phyloP scores from a whole-genome alignment of 2,113 vertebrate genomes.

The Crypturellus undulatus region DNA sequence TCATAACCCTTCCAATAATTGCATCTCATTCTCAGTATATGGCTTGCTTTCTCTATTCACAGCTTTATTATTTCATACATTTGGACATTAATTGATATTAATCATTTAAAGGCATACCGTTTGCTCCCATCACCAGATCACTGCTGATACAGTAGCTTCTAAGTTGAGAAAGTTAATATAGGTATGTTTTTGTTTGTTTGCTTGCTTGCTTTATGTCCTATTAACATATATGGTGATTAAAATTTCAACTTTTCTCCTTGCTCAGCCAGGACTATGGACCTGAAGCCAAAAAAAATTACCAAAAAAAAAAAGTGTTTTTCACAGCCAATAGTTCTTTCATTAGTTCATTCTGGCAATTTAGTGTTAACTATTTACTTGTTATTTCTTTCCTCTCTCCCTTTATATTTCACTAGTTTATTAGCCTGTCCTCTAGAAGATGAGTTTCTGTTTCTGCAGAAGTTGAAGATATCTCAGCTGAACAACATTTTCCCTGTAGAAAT shows the following conservation, averaged over 20 bases:
- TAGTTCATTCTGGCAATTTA: neutral
- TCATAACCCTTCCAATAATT: neutral
- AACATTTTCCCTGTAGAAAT: neutral
- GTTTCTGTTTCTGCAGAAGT: neutral
- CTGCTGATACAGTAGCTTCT: neutral
- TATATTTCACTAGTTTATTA: neutral
- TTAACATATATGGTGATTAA: neutral
- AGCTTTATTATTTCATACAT: neutral
- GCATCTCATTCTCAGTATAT: neutral
- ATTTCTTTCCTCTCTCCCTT: neutral
- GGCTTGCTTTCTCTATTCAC: neutral
- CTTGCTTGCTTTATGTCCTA: too few relatives aligned
- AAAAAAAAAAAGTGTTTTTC: neutral
- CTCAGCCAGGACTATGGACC: neutral
- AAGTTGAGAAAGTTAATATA: neutral
- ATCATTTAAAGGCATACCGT: neutral
- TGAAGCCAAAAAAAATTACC: neutral
- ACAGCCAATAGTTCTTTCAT: neutral
- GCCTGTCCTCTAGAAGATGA: neutral
- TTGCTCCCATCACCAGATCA: neutral
- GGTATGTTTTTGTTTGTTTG: neutral
- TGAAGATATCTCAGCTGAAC: neutral
- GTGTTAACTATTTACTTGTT: neutral
- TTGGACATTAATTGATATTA: neutral
- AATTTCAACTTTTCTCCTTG: neutral